A percentile compares a stretch with the other conserved stretches of the same genome.
These are phyloP conservation scores for Caenorhabditis sp. DNA, from an alignment of 2,888 invertebrate genomes.

Conservation along the genomic window DNA sequence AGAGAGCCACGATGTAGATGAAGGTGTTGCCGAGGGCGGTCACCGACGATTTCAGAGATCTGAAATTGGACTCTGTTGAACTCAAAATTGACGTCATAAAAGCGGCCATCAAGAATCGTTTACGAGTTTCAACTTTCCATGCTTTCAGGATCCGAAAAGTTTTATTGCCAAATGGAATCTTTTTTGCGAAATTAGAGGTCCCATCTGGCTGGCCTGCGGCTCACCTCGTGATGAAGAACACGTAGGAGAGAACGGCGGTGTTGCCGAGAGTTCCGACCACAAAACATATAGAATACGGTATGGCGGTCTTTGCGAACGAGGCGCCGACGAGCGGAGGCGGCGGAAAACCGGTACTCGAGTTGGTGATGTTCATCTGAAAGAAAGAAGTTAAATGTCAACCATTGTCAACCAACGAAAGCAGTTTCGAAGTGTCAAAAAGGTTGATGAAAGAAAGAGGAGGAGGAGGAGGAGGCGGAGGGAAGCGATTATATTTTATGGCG, in stretches of 20 bases:
- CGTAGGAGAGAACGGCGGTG: constrained; percentile 68
- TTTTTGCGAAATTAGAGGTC: neutral
- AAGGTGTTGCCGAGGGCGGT: constrained; percentile 70
- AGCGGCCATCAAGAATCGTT: neutral
- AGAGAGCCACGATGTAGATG: constrained; percentile 67
- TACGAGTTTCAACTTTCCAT: neutral
- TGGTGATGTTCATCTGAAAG: constrained; percentile 40
- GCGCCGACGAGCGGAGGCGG: constrained; percentile 57
- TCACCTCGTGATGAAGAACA: constrained; percentile 71
- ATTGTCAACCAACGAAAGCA: no score
- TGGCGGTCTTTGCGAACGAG: constrained; percentile 53
- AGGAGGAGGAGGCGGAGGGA: constrained; percentile 10
- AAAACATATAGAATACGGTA: constrained; percentile 66
- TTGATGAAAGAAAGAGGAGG: neutral
- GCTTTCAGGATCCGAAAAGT: neutral
- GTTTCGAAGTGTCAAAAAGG: neutral
- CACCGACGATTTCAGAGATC: constrained; percentile 70
- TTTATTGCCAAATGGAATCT: neutral
- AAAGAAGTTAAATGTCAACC: neutral
- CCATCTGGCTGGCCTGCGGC: constrained; percentile 22
- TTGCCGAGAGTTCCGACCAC: constrained; percentile 66
- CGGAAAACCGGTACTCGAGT: constrained; percentile 41
- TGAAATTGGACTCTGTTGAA: constrained; percentile 16
- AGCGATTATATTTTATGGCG: constrained; percentile 6
- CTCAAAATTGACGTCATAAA: neutral